Evolutionary conservation across 2,888 invertebrate species (phyloP).

Genomic region (Pyralis farinalis): DNA sequence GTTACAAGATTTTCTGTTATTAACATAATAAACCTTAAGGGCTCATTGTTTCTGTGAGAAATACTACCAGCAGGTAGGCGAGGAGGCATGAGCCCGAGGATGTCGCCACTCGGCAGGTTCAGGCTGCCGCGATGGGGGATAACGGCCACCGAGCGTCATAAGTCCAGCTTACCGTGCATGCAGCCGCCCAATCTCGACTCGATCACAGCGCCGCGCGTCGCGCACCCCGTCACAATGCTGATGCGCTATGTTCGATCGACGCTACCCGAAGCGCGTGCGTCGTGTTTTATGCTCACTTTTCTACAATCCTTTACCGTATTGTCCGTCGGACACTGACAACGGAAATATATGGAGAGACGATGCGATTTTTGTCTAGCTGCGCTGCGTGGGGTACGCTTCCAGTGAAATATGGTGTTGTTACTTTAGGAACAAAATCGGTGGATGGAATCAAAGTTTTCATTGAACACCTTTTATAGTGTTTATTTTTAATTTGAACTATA

Average conservation of each 20-base stretch:
- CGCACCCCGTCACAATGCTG: slow-evolving; percentile 41
- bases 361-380: slow-evolving; percentile 74
- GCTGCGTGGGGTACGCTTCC: slow-evolving; percentile 61
- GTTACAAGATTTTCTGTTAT: slow-evolving; percentile 23
- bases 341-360: slow-evolving; percentile 64
- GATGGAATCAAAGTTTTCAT: slow-evolving; percentile 14
- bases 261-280: slow-evolving; percentile 59
- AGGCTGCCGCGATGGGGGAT: slow-evolving; percentile 65
- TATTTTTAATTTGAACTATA: no score
- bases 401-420: slow-evolving; percentile 38
- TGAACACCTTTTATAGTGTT: slow-evolving; percentile 11
- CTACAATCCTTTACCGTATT: slow-evolving; percentile 64
- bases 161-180: slow-evolving; percentile 15
- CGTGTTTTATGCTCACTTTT: slow-evolving; percentile 69
- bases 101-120: slow-evolving; percentile 49
- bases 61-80: slow-evolving; percentile 52
- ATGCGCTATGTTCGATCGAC: slow-evolving; percentile 48
- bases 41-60: slow-evolving; percentile 76
- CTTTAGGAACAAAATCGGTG: slow-evolving; percentile 14
- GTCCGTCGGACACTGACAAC: slow-evolving; percentile 57
- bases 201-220: slow-evolving; percentile 42
- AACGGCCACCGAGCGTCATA: slow-evolving; percentile 41
- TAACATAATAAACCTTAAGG: slow-evolving; percentile 67
- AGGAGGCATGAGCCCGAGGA: slow-evolving; percentile 29
- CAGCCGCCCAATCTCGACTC: slow-evolving; percentile 63